Base-by-base conservation (phyloP, 2,888 invertebrate genomes). In the Pseudolycoriella hygida region DNA sequence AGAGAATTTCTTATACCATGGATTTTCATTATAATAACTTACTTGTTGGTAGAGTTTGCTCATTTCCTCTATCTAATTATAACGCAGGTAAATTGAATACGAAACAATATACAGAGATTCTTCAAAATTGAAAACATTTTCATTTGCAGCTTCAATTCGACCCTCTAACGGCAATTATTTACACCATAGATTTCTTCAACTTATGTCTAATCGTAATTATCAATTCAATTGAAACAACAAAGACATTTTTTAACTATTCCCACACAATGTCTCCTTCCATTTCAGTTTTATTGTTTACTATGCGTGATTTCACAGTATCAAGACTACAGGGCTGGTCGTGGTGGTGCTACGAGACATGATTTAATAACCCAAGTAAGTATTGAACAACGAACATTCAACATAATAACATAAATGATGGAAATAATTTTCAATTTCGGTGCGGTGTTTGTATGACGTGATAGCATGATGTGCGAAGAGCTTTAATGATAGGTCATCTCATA, bases 241-340 rank as follows among this genome's bases (percentile, higher is more conserved):
- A n/a, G n/a, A n/a, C n/a, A n/a, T n/a, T n/a, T n/a, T 38, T 14
- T n/a, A 34, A 18, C 31, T 10, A 41, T 18, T 11, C 8, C 15
- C 17, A 44, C 17, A 12, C 3, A 38, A 18, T 41, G 2, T 5
- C 11, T 4, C 20, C 3, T 32, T 19, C 19, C 10, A 48, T 64
- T 66, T 40, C 70, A 88, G 87, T 67, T 82, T 32, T 88, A 88
- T 63, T 77, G 82, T 50, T 67, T 86, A 61, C 70, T 87, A 47
- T 87, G 87, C 67, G 87, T 88, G 47, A 73, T 86, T 57, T 87
- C 87, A 3, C 87, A 87, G 62, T 86, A 83, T 58, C 88, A 88
- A 64, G 85, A 85, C 57, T 80, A 84, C 57, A 66, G 72, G 48
- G 76, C 72, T 6, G 81, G 83, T 4, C 69, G 81, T 43, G 85